Percentiles rank a stretch among this genome's conserved stretches.
These are phyloP conservation scores for Eumaeus atala DNA, from an alignment of 1,140 invertebrate genomes.

Conservation along the genomic window DNA sequence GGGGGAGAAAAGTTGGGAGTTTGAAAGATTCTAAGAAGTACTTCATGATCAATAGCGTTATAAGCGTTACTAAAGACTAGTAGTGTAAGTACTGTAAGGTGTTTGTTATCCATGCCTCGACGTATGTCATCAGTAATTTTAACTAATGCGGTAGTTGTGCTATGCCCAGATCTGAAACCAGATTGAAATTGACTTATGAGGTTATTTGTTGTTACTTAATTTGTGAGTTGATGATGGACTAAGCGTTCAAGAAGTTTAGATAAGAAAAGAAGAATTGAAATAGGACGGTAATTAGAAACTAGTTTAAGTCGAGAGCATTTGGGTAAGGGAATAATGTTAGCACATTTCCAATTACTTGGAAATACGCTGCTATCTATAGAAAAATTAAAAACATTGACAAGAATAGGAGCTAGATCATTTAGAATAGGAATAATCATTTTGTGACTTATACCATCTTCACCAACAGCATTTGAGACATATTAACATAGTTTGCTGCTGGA, in stretches of 20 bases:
- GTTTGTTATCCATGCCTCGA: not conserved
- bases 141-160: not conserved
- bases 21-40: no score
- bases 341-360: not conserved
- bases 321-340: slow-evolving; percentile 6
- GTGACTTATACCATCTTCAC: no score
- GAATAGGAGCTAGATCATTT: no score
- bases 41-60: no score
- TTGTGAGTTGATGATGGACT: not conserved
- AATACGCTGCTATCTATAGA: not conserved
- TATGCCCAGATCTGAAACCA: not conserved
- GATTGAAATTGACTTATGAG: not conserved
- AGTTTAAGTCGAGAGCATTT: not conserved
- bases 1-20: no score
- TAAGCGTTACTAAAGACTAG: no score
- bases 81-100: slow-evolving; percentile 1
- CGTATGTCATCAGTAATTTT: slow-evolving; percentile 1
- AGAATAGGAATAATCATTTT: no score
- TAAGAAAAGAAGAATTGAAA: not conserved
- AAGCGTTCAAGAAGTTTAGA: slow-evolving; percentile 2
- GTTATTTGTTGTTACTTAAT: not conserved
- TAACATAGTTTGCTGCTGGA: no score
- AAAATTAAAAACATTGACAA: no score
- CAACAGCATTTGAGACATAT: no score
- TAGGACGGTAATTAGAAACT: slow-evolving; percentile 1